Conservation (phyloP, 2,888 invertebrate species). For the Trachelus stipa region DNA sequence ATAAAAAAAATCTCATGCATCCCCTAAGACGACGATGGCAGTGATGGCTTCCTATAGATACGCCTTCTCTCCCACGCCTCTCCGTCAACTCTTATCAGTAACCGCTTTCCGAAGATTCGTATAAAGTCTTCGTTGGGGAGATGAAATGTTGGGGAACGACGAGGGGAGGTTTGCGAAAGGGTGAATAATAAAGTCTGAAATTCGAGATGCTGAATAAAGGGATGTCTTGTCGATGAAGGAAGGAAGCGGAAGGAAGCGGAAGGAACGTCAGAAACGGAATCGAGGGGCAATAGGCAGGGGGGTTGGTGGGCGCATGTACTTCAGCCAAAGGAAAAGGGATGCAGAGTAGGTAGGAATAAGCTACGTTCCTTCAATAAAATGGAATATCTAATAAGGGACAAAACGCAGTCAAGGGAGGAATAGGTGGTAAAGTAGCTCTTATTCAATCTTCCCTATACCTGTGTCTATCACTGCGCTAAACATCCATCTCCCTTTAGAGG, state of each 20-base stretch:
- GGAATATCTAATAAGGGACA: conserved; percentile 63
- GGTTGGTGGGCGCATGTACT: conserved; percentile 27
- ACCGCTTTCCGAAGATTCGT: conserved; percentile 4
- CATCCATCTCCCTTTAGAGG: background rate
- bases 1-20: background rate
- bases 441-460: background rate
- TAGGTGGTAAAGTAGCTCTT: conserved; percentile 31
- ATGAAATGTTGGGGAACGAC: background rate
- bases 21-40: background rate
- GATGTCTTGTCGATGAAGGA: conserved; percentile 51
- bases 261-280: conserved; percentile 15
- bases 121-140: background rate
- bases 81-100: background rate
- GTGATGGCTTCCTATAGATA: background rate
- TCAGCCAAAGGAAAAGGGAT: conserved; percentile 18
- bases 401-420: conserved; percentile 53
- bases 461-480: background rate
- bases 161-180: conserved; percentile 49
- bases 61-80: background rate
- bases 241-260: conserved; percentile 34
- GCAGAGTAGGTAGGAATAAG: conserved; percentile 33
- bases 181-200: conserved; percentile 65
- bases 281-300: conserved; percentile 11
- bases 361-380: conserved; percentile 58
- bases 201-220: conserved; percentile 63